phyloP scores from a whole-genome alignment of 2,888 invertebrate genomes.

The Aleiodes leptofemur region DNA sequence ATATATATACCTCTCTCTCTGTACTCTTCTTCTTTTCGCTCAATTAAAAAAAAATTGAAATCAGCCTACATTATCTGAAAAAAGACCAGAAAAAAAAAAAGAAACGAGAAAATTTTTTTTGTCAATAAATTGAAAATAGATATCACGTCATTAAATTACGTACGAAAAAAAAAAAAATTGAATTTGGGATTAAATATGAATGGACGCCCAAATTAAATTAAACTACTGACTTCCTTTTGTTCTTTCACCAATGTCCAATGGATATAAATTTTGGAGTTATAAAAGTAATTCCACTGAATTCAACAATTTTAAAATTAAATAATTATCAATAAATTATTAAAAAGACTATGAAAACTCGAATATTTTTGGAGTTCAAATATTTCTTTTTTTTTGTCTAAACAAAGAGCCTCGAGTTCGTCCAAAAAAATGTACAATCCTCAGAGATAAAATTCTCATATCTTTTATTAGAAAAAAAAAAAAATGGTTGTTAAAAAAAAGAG shows the following conservation, averaged over 20 bases:
- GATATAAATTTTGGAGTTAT: too few relatives aligned
- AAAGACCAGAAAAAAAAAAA: conserved; percentile 51
- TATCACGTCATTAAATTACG: conserved; percentile 2
- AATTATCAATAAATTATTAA: conserved; percentile 27
- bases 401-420: conserved; percentile 33
- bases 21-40: conserved; percentile 1
- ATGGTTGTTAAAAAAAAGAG: neutral
- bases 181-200: conserved; percentile 31
- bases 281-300: too few relatives aligned
- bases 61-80: conserved; percentile 75
- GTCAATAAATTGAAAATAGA: conserved; percentile 19
- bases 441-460: too few relatives aligned
- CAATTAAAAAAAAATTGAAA: conserved; percentile 59
- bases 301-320: too few relatives aligned
- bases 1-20: neutral
- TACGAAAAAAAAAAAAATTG: conserved; percentile 29
- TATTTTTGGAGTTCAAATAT: too few relatives aligned
- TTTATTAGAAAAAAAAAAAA: too few relatives aligned
- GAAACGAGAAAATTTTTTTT: neutral
- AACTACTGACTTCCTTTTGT: conserved; percentile 40
- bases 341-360: neutral
- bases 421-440: conserved; percentile 26
- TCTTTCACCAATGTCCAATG: neutral
- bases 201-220: conserved; percentile 43
- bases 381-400: neutral